Evolutionary conservation across 2,888 invertebrate genomes (phyloP), one percentile per base, ranked within the genome.

Genomic region (Lepidocyrtoides sp.): DNA sequence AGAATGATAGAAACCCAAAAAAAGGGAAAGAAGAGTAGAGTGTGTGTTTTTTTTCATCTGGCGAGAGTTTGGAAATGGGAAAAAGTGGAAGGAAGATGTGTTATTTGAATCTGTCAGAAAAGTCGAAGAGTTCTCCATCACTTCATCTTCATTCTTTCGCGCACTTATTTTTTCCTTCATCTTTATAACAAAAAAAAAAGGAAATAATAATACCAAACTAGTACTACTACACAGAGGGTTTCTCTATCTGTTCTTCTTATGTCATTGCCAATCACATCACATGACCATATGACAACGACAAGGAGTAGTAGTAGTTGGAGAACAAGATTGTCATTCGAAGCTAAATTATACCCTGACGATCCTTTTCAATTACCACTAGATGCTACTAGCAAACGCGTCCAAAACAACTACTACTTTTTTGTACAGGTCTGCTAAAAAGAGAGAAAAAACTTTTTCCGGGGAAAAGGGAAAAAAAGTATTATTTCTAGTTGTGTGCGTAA

Each of bases 341-440:
- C 82, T 81, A 89, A 82, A 89, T 89, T 89, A 89, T 82, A 69
- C 82, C 72, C 54, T 72, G 88, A 89, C 66, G 88, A 89, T 89
- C 57, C 72, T 82, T 89, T 89, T 89, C 88, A 89, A 89, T 89
- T 89, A 89, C 81, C 32, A 77, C 60, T 44, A 20, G 83, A 66
- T 63, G 10, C 26, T 75, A 69, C 20, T n/a, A n/a, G n/a, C 69
- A 36, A 36, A n/a, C 69, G 32, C n/a, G n/a, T n/a, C n/a, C n/a
- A n/a, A 57, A 36, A 17, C 66, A n/a, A 32, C 66, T 32, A 36
- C 36, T 5, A 17, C n/a, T 29, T 63, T 29, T 69, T 3, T 69
- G 17, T n/a, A 10, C 17, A 2, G 17, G 36, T 5, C 32, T 17
- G 17, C 69, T 36, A 63, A 4, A n/a, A 3, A 44, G 8, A 20